Conservation (phyloP, 2,888 invertebrate species). For the Eurois occulta region DNA sequence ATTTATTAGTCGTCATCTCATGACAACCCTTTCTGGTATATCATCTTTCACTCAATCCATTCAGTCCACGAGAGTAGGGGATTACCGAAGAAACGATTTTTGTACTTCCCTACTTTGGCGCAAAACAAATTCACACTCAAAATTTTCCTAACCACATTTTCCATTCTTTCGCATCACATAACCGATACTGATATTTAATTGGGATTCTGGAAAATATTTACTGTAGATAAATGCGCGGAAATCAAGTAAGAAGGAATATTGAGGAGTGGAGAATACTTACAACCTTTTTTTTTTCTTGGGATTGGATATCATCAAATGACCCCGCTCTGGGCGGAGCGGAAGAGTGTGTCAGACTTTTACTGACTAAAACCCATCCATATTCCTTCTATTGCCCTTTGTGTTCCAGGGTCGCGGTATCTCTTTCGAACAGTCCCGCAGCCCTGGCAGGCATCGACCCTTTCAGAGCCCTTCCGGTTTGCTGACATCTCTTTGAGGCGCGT, state of each 20-base stretch:
- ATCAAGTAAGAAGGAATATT: neutral
- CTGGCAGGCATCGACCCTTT: too few species aligned
- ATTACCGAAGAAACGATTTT: neutral
- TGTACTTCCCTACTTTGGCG: neutral
- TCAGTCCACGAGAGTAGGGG: neutral
- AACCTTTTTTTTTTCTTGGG: too few species aligned
- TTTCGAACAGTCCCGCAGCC: too few species aligned
- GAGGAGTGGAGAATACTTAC: neutral
- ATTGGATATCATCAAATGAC: too few species aligned
- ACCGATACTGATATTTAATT: neutral
- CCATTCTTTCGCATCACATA: neutral
- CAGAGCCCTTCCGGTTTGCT: too few species aligned
- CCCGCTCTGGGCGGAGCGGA: too few species aligned
- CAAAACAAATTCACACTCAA: neutral
- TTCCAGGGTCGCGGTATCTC: too few species aligned
- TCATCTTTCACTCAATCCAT: neutral
- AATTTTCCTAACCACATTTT: neutral
- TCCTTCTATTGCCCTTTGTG: too few species aligned
- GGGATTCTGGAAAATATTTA: neutral
- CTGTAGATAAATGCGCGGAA: neutral
- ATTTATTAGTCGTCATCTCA: neutral
- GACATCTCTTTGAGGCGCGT: too few species aligned
- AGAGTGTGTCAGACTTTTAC: too few species aligned
- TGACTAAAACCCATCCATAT: too few species aligned
- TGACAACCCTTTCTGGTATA: neutral